Conservation (phyloP, 2,113 vertebrate genomes). For the Alouatta palliata region DNA sequence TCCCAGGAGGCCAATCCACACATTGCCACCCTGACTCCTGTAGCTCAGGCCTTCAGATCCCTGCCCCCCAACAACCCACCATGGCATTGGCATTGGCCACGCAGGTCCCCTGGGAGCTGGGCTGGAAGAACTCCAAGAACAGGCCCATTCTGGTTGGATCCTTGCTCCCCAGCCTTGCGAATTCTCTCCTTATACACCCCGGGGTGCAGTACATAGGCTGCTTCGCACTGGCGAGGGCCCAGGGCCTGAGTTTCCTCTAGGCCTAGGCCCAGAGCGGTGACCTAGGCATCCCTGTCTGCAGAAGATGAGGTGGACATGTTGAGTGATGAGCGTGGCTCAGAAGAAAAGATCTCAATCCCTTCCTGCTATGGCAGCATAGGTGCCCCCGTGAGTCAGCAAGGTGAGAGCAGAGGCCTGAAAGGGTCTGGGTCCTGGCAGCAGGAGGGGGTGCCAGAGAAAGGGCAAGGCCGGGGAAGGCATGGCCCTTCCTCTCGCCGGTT, state of each 20-base stretch:
- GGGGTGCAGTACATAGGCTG: background rate
- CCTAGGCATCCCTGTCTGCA: slow-evolving; percentile 46
- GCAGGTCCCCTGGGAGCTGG: background rate
- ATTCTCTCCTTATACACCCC: background rate
- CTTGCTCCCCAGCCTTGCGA: background rate
- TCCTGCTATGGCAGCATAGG: slow-evolving; percentile 41
- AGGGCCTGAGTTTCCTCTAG: background rate
- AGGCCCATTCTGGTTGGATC: background rate
- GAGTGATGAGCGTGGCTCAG: background rate
- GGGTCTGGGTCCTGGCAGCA: background rate
- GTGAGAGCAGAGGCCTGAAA: slow-evolving; percentile 49
- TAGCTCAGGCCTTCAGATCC: background rate
- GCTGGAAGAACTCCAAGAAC: background rate
- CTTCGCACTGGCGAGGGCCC: background rate
- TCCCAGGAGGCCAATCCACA: background rate
- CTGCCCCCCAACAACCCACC: background rate
- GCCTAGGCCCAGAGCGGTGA: slow-evolving; percentile 11
- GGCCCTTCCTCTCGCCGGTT: background rate
- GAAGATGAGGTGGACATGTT: slow-evolving; percentile 70
- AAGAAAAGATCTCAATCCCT: slow-evolving; percentile 56
- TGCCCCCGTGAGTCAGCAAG: slow-evolving; percentile 33
- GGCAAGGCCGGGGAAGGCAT: background rate
- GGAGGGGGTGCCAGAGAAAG: background rate
- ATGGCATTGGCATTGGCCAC: background rate
- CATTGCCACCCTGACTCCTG: background rate